A percentile compares a stretch with the other conserved stretches of the same genome.
These are phyloP conservation scores for Argyresthia goedartella DNA, from an alignment of 2,888 invertebrate genomes.

Conservation along the genomic window DNA sequence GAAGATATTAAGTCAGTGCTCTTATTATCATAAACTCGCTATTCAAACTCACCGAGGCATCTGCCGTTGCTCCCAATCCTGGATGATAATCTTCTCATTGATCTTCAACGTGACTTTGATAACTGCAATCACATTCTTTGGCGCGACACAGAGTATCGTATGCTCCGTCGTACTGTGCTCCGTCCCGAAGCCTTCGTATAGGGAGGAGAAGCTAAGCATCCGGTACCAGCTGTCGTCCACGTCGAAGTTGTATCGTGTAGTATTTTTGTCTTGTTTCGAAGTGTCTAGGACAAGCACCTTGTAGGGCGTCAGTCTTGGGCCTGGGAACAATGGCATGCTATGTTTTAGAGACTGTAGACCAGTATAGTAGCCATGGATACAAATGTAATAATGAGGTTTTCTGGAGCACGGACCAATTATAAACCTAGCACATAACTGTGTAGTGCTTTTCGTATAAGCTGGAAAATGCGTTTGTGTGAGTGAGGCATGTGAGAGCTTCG, in stretches of 20 bases:
- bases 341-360: too few relatives aligned
- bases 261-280: slow-evolving; percentile 34
- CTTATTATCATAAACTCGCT: too few relatives aligned
- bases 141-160: slow-evolving; percentile 74
- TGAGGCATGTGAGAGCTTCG: too few relatives aligned
- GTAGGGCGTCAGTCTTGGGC: slow-evolving; percentile 62
- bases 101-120: slow-evolving; percentile 78
- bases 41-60: slow-evolving; percentile 44
- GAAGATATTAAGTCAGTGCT: too few relatives aligned
- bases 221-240: slow-evolving; percentile 77
- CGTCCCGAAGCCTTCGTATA: slow-evolving; percentile 73
- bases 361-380: too few relatives aligned
- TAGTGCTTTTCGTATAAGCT: too few relatives aligned
- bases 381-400: too few relatives aligned
- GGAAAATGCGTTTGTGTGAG: too few relatives aligned
- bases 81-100: slow-evolving; percentile 78
- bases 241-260: slow-evolving; percentile 45
- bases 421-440: too few relatives aligned
- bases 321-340: slow-evolving; percentile 20
- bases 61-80: slow-evolving; percentile 60
- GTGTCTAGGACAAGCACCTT: slow-evolving; percentile 76
- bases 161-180: slow-evolving; percentile 75
- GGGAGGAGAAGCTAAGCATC: slow-evolving; percentile 74
- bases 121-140: slow-evolving; percentile 77
- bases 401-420: too few relatives aligned